Percentiles rank a stretch among this genome's conserved stretches.
phyloP scores from a whole-genome alignment of 2,113 vertebrate genomes.

The Columba janthina region DNA sequence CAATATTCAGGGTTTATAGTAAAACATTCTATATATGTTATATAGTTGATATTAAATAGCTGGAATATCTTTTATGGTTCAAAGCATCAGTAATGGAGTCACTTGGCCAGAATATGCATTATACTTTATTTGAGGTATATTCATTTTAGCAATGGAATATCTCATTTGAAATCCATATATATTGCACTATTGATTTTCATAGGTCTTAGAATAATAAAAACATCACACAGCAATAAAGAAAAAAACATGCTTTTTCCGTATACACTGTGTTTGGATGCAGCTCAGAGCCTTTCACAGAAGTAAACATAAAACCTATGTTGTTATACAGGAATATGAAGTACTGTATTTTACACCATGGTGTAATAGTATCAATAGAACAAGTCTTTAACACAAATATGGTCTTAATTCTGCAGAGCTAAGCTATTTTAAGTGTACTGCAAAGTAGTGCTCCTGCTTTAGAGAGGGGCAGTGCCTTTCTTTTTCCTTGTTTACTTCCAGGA shows the following conservation, averaged over 20 bases:
- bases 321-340: constrained; percentile 1
- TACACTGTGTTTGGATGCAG: background rate
- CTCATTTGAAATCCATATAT: constrained; percentile 24
- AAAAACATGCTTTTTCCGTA: background rate
- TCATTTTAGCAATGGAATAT: constrained; percentile 1
- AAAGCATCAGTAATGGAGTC: background rate
- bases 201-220: constrained; percentile 25
- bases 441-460: background rate
- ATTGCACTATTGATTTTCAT: constrained; percentile 56
- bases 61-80: background rate
- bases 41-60: background rate
- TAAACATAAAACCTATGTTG: constrained; percentile 34
- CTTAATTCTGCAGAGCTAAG: background rate
- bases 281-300: background rate
- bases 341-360: background rate
- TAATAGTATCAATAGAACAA: background rate
- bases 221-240: constrained; percentile 15
- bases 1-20: background rate
- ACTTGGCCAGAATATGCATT: background rate
- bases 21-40: background rate
- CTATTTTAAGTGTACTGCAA: background rate
- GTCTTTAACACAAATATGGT: background rate
- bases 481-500: background rate
- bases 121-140: constrained; percentile 9
- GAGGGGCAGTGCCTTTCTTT: background rate